Conservation (phyloP, 1,140 invertebrate species). For the Drepana arcuata region DNA sequence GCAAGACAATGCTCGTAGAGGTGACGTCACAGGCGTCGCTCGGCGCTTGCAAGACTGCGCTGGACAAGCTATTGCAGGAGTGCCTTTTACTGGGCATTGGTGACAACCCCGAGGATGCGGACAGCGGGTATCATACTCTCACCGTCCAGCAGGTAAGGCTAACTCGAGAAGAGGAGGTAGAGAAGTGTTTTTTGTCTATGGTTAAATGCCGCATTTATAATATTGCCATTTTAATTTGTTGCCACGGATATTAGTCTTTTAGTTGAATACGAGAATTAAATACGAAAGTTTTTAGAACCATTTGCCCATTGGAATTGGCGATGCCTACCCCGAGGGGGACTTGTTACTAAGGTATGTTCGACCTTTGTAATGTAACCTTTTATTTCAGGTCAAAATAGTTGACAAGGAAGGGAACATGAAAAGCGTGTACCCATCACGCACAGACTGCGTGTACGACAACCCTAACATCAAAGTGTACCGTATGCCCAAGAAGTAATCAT, state of each 20-base stretch:
- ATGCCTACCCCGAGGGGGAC: too few relatives aligned
- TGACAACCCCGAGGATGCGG: constrained; percentile 23
- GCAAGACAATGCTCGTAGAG: constrained; percentile 81
- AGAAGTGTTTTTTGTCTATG: too few relatives aligned
- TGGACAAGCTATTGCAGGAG: constrained; percentile 78
- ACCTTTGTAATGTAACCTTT: too few relatives aligned
- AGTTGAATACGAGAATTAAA: too few relatives aligned
- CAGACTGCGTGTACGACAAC: constrained; percentile 75
- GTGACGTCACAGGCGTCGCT: constrained; percentile 81
- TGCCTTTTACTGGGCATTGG: constrained; percentile 73
- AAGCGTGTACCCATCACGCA: constrained; percentile 83
- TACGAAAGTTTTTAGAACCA: too few relatives aligned
- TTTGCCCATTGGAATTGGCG: too few relatives aligned
- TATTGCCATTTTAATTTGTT: too few relatives aligned
- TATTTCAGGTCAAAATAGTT: constrained; percentile 78
- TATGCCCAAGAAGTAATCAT: constrained; percentile 50
- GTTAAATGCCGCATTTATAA: too few relatives aligned
- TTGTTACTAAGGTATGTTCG: too few relatives aligned
- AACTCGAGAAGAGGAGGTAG: too few relatives aligned
- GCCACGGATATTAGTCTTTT: too few relatives aligned
- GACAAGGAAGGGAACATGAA: constrained; percentile 80
- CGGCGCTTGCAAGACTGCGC: constrained; percentile 78
- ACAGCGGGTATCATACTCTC: constrained; percentile 36
- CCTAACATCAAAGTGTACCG: constrained; percentile 46
- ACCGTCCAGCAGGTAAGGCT: constrained; percentile 52